Base-by-base conservation (phyloP, 2,888 invertebrate genomes). In the Dastarcus helophoroides region DNA sequence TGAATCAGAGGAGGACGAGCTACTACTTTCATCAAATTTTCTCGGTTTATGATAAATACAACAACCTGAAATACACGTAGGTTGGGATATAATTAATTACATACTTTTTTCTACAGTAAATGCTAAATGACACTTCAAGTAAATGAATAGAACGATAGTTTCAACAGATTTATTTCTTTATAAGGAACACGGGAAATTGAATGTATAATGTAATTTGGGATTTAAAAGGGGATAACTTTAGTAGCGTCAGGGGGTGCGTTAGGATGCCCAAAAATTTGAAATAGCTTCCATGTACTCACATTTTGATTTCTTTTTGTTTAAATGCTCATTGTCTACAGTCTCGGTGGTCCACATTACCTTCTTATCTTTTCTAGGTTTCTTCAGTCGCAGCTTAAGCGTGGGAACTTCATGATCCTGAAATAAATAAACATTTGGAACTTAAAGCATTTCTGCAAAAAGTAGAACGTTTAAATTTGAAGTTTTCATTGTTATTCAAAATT, bases 231-330 rank as follows among this genome's bases (percentile, higher is more conserved):
- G n/a, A n/a, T n/a, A n/a, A n/a, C n/a, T n/a, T n/a, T n/a, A n/a
- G n/a, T n/a, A n/a, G n/a, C n/a, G n/a, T n/a, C n/a, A n/a, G n/a
- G n/a, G n/a, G n/a, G n/a, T n/a, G n/a, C n/a, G n/a, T n/a, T n/a
- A n/a, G n/a, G n/a, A n/a, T n/a, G n/a, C n/a, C n/a, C n/a, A 17
- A 17, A n/a, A n/a, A 7, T 17, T n/a, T 17, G 19, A 17, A 6
- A 17, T 17, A 17, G 19, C 6, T 17, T 17, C 19, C n/a, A n/a
- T 21, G 24, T 26, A 62, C 76, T 73, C 65, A 90, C 94, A 94
- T 73, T 94, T 95, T 13, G 94, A 94, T 61, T 94, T 94, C 63
- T 91, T 93, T 60, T 84, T 89, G 55, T 88, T 84, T 80, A 94
- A 75, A 54, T 89, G 67, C 59, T 95, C 94, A 63, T 95, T 94